Base-by-base conservation (phyloP, 2,797 vertebrate genomes). In the Mormyrops boulengeri region DNA sequence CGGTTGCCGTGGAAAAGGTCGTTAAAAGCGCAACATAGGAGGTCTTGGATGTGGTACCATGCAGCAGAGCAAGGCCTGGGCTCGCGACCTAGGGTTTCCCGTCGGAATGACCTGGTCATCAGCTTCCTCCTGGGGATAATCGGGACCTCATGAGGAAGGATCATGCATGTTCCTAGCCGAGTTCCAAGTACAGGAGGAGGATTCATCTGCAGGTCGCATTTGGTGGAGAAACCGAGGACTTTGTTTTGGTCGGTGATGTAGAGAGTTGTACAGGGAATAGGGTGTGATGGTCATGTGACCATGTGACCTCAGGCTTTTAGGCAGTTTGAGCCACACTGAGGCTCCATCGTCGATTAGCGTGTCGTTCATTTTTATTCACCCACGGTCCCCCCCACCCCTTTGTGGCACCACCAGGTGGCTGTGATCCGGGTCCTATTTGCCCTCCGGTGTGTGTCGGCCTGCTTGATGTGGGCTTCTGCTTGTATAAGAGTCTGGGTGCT, bases 311-410 rank as follows among this genome's bases (percentile, higher is more conserved):
- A 12, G 53, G 5, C 57, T 2, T 60, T 22, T 93, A 0, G 94
- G 95, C 85, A 88, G 93, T 3, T 82, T 89, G 0, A 95, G 94
- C 88, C 93, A 94, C n/a, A 8, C 57, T 8, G 57, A 22, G 2
- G 57, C 57, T 0, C n/a, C 7, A 0, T 22, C 57, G 6, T n/a
- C 7, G 2, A 7, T 57, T 57, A 57, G 17, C 19, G 1, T 19
- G 14, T 57, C 19, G 55, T 57, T n/a, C 19, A 57, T 19, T 57
- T 57, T n/a, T 7, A n/a, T 57, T 57, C 1, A n/a, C 1, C 55
- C 55, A 1, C 19, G 2, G 53, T 4, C 4, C 1, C 55, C 19
- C 19, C 55, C 4, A 17, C 55, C 14, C 14, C 14, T 17, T 17
- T 55, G 53, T n/a, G 55, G n/a, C 17, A 7, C 19, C 19, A n/a